Conservation (phyloP, 2,113 vertebrate species). For the Isurus oxyrinchus region DNA sequence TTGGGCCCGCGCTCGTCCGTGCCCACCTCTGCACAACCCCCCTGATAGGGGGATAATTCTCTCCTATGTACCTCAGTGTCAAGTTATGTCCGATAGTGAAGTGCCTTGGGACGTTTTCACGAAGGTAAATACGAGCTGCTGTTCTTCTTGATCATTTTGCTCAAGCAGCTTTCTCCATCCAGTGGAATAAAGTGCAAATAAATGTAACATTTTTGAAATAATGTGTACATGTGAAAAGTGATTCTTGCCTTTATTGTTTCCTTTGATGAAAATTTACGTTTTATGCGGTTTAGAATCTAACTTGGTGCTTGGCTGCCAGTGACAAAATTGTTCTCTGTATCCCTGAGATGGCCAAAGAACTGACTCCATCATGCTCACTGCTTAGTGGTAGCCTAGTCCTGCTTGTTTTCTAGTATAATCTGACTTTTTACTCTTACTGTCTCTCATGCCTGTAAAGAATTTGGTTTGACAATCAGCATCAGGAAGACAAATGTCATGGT, state of each 20-base stretch:
- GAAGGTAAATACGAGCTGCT: background rate
- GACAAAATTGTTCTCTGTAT: background rate
- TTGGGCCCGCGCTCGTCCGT: too few relatives aligned
- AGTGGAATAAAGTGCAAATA: background rate
- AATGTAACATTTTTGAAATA: background rate
- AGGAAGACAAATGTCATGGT: too few relatives aligned
- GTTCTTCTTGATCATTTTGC: background rate
- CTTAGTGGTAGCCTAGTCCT: background rate
- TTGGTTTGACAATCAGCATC: too few relatives aligned
- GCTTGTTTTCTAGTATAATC: background rate
- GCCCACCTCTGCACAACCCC: too few relatives aligned
- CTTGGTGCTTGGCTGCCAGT: background rate
- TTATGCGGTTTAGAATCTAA: background rate
- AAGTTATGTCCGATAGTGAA: too few relatives aligned
- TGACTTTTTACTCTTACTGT: too few relatives aligned
- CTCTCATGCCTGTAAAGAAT: too few relatives aligned
- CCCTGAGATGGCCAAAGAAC: background rate
- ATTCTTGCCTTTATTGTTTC: background rate
- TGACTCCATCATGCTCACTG: background rate
- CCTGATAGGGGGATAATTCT: too few relatives aligned
- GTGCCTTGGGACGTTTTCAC: too few relatives aligned
- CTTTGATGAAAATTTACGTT: background rate
- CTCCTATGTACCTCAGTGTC: too few relatives aligned
- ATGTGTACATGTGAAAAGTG: background rate
- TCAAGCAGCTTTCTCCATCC: background rate